These are phyloP conservation scores for Falco peregrinus DNA, from an alignment of 2,797 vertebrate species.

Conservation along the genomic window DNA sequence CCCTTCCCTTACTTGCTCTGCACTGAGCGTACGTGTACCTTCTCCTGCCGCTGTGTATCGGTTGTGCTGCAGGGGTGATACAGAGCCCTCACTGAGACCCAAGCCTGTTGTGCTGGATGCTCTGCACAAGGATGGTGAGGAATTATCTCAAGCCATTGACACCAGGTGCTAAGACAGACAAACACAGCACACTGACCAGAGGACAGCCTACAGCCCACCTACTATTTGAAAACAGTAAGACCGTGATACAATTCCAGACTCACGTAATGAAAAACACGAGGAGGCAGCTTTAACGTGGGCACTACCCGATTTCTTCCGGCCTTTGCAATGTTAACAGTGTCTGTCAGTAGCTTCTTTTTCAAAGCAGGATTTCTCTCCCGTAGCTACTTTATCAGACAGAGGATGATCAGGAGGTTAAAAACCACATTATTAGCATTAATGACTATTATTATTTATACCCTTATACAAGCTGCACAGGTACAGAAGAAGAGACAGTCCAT, in stretches of 20 bases:
- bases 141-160: not conserved
- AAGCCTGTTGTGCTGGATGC: not conserved
- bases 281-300: not conserved
- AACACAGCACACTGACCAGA: not conserved
- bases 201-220: not conserved
- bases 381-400: slow-evolving; percentile 15
- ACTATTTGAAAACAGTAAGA: not conserved
- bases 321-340: not conserved
- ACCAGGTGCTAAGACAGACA: not conserved
- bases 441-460: slow-evolving; percentile 60
- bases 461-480: not conserved
- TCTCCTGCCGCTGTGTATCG: not conserved
- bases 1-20: not conserved
- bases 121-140: not conserved
- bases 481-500: slow-evolving; percentile 14
- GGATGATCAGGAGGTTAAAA: slow-evolving; percentile 51
- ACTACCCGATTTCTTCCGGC: not conserved
- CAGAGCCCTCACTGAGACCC: not conserved
- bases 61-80: not conserved
- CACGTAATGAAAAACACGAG: not conserved
- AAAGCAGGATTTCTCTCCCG: not conserved
- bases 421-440: slow-evolving; percentile 51
- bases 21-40: not conserved
- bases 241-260: not conserved
- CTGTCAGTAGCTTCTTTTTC: not conserved